phyloP scores from a whole-genome alignment of 1,140 invertebrate species.

The Solenopsis invicta region DNA sequence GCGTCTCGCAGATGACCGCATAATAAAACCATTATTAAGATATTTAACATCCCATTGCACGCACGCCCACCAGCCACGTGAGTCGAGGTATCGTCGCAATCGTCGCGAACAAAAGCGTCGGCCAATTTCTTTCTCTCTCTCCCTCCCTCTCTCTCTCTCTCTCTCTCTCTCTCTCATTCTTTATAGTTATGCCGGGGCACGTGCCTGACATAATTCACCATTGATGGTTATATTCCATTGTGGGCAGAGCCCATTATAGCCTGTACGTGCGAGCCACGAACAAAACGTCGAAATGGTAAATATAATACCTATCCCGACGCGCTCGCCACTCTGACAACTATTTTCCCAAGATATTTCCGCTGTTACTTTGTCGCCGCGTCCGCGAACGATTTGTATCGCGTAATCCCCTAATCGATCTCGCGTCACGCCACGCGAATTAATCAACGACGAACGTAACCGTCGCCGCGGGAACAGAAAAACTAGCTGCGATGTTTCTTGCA shows the following conservation, averaged over 20 bases:
- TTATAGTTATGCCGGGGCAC: constrained; percentile 80
- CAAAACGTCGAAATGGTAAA: constrained; percentile 76
- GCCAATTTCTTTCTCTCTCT: constrained; percentile 45
- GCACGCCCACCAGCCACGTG: constrained; percentile 48
- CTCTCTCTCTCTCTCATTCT: constrained; percentile 66
- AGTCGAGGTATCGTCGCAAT: constrained; percentile 42
- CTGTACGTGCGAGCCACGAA: constrained; percentile 71
- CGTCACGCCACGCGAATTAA: constrained; percentile 53
- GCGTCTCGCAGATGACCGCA: constrained; percentile 67
- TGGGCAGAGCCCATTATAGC: constrained; percentile 79
- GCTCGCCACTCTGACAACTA: constrained; percentile 54
- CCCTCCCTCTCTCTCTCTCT: neutral
- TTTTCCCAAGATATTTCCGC: constrained; percentile 62
- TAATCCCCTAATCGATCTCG: constrained; percentile 55
- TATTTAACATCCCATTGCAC: constrained; percentile 67
- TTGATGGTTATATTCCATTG: constrained; percentile 84
- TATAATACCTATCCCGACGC: constrained; percentile 56
- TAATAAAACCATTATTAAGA: constrained; percentile 82
- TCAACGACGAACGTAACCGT: constrained; percentile 31
- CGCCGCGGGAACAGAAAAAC: constrained; percentile 37
- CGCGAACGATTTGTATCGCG: constrained; percentile 56
- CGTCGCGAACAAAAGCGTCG: constrained; percentile 75
- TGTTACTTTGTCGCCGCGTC: constrained; percentile 14
- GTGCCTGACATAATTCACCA: constrained; percentile 83
- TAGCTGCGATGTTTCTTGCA: neutral